These are phyloP conservation scores for Hoplostethus mediterraneus DNA, from an alignment of 2,797 vertebrate species.

Conservation along the genomic window DNA sequence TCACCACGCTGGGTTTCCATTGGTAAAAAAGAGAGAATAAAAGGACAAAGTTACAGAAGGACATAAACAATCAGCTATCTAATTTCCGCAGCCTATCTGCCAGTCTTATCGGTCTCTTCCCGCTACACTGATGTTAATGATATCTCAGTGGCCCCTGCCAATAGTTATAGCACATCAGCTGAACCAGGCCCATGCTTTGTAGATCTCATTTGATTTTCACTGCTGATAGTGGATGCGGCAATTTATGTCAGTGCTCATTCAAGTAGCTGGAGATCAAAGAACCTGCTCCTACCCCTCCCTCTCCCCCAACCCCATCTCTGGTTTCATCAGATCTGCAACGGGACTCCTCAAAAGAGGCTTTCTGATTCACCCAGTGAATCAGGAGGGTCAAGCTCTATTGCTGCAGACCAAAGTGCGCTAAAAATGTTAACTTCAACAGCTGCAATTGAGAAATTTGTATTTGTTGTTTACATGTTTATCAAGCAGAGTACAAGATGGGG, in stretches of 20 bases:
- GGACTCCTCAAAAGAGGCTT: constrained; percentile 48
- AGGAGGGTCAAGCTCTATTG: constrained; percentile 56
- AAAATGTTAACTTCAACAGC: constrained; percentile 36
- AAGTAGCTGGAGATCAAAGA: constrained; percentile 79
- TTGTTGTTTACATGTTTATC: constrained; percentile 54
- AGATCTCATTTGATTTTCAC: constrained; percentile 82
- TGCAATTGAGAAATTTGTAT: constrained; percentile 51
- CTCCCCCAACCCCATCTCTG: constrained; percentile 52
- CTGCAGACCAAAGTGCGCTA: constrained; percentile 33
- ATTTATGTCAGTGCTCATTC: constrained; percentile 78
- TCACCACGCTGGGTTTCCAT: neutral
- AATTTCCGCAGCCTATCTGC: constrained; percentile 51
- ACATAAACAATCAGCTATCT: constrained; percentile 56
- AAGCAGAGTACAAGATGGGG: constrained; percentile 25
- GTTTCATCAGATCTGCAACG: constrained; percentile 76
- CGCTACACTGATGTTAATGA: constrained; percentile 66
- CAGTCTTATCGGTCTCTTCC: constrained; percentile 56
- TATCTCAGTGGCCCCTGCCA: constrained; percentile 66
- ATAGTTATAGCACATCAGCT: constrained; percentile 58
- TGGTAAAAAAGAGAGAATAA: constrained; percentile 13
- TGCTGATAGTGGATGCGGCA: constrained; percentile 74
- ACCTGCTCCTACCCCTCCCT: constrained; percentile 24
- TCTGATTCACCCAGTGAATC: constrained; percentile 44
- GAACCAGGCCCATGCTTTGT: constrained; percentile 65
- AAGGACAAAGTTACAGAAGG: constrained; percentile 23